Percentiles rank a stretch among this genome's conserved stretches.
These are phyloP conservation scores for Diarsia brunnea DNA, from an alignment of 2,888 invertebrate species.

Conservation along the genomic window DNA sequence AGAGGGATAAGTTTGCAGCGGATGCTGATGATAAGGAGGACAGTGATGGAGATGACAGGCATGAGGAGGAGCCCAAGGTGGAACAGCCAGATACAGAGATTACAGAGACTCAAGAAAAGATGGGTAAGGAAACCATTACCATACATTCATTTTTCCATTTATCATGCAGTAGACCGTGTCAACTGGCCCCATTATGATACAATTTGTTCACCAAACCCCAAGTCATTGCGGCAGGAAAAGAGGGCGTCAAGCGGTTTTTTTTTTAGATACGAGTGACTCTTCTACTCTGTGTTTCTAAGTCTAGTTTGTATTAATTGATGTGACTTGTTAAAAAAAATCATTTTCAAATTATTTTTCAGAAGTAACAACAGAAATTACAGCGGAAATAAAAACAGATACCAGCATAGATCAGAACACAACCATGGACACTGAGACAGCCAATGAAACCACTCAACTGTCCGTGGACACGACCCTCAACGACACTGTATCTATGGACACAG, in stretches of 20 bases:
- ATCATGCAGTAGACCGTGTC: not conserved
- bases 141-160: too few relatives aligned
- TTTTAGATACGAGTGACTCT: not conserved
- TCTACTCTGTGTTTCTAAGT: not conserved
- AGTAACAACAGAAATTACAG: slow-evolving; percentile 28
- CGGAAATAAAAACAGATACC: slow-evolving; percentile 41
- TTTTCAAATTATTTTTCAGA: slow-evolving; percentile 24
- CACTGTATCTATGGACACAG: slow-evolving; percentile 20
- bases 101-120: slow-evolving; percentile 41
- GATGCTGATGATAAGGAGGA: slow-evolving; percentile 82
- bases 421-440: slow-evolving; percentile 40
- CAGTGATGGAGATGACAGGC: slow-evolving; percentile 84
- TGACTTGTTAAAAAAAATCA: not conserved
- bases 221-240: not conserved
- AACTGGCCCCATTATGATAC: not conserved
- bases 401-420: slow-evolving; percentile 35
- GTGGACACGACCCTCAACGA: slow-evolving; percentile 47
- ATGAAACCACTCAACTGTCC: slow-evolving; percentile 38
- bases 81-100: slow-evolving; percentile 30
- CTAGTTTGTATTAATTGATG: not conserved
- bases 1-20: slow-evolving; percentile 63
- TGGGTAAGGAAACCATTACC: slow-evolving; percentile 48
- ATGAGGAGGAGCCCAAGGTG: slow-evolving; percentile 69
- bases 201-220: not conserved
- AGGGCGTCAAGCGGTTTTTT: not conserved